phyloP scores from a whole-genome alignment of 2,113 vertebrate genomes.

The Glaucomys volans region DNA sequence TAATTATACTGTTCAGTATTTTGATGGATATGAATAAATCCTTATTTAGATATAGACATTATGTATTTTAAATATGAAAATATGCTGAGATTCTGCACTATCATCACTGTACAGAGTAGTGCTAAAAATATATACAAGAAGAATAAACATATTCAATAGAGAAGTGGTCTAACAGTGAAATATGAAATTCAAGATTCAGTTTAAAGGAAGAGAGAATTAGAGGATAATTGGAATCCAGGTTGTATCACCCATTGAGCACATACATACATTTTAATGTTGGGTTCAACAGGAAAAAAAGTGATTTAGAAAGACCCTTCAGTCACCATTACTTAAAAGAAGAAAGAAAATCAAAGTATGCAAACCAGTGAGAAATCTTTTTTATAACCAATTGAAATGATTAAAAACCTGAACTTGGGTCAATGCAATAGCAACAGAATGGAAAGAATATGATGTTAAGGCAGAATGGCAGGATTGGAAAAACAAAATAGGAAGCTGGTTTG shows the following conservation, averaged over 20 bases:
- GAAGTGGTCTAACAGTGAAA: not conserved
- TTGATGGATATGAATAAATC: not conserved
- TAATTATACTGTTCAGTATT: not conserved
- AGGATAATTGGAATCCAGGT: not conserved
- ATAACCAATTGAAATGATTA: not conserved
- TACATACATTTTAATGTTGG: not conserved
- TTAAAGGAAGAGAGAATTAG: not conserved
- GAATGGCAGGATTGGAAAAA: not conserved
- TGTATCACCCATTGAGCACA: too few relatives aligned
- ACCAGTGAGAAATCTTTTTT: not conserved
- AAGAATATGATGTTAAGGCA: not conserved
- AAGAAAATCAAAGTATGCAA: not conserved
- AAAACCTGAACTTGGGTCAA: not conserved
- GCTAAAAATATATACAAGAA: not conserved
- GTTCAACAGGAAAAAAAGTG: not conserved
- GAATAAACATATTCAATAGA: not conserved
- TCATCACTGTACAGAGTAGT: not conserved
- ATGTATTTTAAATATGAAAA: conserved; percentile 33
- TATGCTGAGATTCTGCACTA: not conserved
- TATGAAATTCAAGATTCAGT: too few relatives aligned
- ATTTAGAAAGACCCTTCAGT: not conserved
- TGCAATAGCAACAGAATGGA: not conserved
- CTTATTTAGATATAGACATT: not conserved
- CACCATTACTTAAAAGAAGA: not conserved
- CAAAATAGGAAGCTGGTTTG: not conserved